Conservation (phyloP, 2,113 vertebrate genomes). For the Gasterosteus aculeatus region DNA sequence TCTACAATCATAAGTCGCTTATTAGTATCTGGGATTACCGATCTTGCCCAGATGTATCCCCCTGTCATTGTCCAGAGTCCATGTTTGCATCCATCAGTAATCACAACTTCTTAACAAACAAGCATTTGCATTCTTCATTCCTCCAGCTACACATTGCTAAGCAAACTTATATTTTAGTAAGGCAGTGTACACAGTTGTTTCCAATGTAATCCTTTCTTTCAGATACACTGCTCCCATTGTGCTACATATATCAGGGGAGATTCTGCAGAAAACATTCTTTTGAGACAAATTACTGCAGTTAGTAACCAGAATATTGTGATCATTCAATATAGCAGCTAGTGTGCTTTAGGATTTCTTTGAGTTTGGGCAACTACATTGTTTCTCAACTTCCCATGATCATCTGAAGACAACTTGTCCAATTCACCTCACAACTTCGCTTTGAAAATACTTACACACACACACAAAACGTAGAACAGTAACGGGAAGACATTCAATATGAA, state of each 20-base stretch:
- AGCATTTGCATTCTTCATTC: conserved; percentile 33
- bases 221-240: conserved; percentile 13
- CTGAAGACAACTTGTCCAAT: conserved; percentile 22
- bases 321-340: conserved; percentile 10
- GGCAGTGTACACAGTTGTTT: conserved; percentile 26
- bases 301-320: conserved; percentile 1
- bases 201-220: conserved; percentile 5
- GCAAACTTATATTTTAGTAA: conserved; percentile 32
- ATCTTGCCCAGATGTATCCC: background rate
- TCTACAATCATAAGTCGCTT: conserved; percentile 68
- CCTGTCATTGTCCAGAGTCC: background rate
- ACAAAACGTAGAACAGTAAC: conserved; percentile 48
- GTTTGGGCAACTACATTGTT: conserved; percentile 5
- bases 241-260: conserved; percentile 5
- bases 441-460: conserved; percentile 42
- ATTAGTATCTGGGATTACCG: conserved; percentile 24
- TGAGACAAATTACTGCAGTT: conserved; percentile 16
- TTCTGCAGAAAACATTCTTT: background rate
- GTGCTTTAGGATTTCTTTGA: conserved; percentile 26
- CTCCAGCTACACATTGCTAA: background rate
- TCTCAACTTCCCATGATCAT: conserved; percentile 19
- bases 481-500: conserved; percentile 73
- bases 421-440: conserved; percentile 14
- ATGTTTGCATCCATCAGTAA: conserved; percentile 8
- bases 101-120: conserved; percentile 23